Conservation (phyloP, 2,888 invertebrate species). For the Luperina testacea region DNA sequence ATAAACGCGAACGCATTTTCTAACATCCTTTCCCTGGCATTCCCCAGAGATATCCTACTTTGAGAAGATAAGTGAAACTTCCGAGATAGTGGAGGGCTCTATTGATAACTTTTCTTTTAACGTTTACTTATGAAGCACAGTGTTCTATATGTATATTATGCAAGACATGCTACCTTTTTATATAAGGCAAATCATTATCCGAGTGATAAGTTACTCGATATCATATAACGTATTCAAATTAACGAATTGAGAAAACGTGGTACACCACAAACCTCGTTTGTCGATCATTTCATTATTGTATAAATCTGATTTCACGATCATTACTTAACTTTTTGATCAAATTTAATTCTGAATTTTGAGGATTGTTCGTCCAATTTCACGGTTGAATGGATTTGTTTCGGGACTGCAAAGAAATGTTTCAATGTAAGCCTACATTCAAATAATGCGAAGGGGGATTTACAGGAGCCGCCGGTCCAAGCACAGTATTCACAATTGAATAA, state of each 20-base stretch:
- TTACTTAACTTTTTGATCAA: conserved; percentile 86
- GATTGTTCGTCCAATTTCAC: conserved; percentile 85
- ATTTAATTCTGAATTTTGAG: conserved; percentile 85
- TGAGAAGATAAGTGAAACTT: conserved; percentile 59
- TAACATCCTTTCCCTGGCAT: conserved; percentile 44
- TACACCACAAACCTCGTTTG: conserved; percentile 34
- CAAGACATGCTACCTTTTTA: background rate
- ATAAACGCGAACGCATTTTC: conserved; percentile 52
- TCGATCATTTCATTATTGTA: conserved; percentile 60
- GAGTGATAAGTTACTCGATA: background rate
- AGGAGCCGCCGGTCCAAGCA: conserved; percentile 75
- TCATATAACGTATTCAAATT: conserved; percentile 22
- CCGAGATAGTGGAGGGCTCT: conserved; percentile 47
- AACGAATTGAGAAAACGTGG: conserved; percentile 38
- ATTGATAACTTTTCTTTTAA: conserved; percentile 48
- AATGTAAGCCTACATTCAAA: conserved; percentile 85
- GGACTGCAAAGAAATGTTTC: conserved; percentile 85
- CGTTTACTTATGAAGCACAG: background rate
- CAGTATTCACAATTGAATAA: conserved; percentile 81
- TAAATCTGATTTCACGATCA: conserved; percentile 80
- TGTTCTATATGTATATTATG: no score
- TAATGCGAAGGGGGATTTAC: conserved; percentile 84
- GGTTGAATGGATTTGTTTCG: conserved; percentile 87
- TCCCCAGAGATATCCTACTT: conserved; percentile 55
- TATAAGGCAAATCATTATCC: background rate